Conservation (phyloP, 2,888 invertebrate species). For the Celastrina argiolus region DNA sequence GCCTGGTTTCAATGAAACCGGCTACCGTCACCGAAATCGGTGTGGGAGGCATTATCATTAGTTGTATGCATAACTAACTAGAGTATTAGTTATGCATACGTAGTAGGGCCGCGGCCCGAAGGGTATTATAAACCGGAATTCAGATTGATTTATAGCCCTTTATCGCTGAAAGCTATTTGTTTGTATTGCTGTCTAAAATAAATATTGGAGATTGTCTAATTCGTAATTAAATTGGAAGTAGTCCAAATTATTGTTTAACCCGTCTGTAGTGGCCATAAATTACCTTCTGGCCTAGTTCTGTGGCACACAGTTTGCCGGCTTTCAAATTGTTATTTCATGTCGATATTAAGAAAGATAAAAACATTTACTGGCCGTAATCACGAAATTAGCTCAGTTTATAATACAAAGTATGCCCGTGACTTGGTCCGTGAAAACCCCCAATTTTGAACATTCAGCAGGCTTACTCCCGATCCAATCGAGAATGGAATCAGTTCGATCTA, state of each 20-base stretch:
- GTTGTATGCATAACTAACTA: too few species aligned
- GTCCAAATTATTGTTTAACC: conserved; percentile 27
- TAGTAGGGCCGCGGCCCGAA: too few species aligned
- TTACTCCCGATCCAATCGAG: too few species aligned
- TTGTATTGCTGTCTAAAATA: conserved; percentile 19
- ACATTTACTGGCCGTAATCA: neutral
- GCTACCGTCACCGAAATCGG: too few species aligned
- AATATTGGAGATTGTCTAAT: conserved; percentile 17
- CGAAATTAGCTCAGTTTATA: neutral
- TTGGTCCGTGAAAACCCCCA: too few species aligned
- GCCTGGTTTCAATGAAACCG: too few species aligned
- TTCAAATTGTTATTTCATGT: neutral
- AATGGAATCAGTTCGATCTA: too few species aligned
- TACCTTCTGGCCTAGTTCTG: conserved; percentile 11
- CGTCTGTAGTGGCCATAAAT: conserved; percentile 8
- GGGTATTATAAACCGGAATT: neutral
- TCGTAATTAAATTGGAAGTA: conserved; percentile 29
- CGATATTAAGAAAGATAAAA: conserved; percentile 2
- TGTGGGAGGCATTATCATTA: too few species aligned
- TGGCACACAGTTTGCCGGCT: neutral
- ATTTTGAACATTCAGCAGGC: too few species aligned
- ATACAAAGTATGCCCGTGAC: neutral
- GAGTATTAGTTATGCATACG: too few species aligned
- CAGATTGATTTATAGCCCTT: neutral
- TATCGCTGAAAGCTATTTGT: neutral